Evolutionary conservation across 2,888 invertebrate species (phyloP), one percentile per base, ranked within the genome.

Genomic region (Brachyopa scutellaris): DNA sequence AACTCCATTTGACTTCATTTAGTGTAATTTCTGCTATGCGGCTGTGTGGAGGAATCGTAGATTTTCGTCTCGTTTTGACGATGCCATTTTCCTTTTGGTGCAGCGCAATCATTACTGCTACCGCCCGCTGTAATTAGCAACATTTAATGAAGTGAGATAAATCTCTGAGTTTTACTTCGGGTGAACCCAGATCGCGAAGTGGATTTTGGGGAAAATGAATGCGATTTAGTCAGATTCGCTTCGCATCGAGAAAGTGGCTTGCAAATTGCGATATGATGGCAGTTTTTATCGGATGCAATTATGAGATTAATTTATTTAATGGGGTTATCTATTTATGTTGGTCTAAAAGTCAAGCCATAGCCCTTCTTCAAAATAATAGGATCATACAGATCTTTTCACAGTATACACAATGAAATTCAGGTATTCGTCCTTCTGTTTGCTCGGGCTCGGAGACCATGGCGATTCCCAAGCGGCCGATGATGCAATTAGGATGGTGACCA

Each of bases 131-230:
- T 84, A 85, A 84, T 85, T 82, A 85, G 84, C 79, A 76, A 73
- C 73, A 64, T 64, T 55, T 85, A 84, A 85, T 84, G 85, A 84
- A 76, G 78, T 84, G 79, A 85, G 76, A 84, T 85, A 79, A 73
- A 85, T 85, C 82, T 84, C 51, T 51, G 57, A 74, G 70, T 67
- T 67, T 51, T 45, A 15, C 33, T 59, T 15, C 26, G 38, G 31
- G 5, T 40, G 31, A 29, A 11, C 3, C n/a, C 31, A 42, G 70
- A 61, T 61, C 21, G 19, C n/a, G 36, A 23, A 31, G 15, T 11
- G 33, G 42, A 53, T 55, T 66, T 66, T 19, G 40, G 31, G 8
- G 64, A 55, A 67, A n/a, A n/a, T n/a, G 21, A 15, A n/a, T 6
- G 9, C 23, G 11, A n/a, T 47, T n/a, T n/a, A n/a, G n/a, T 6